Evolutionary conservation across 2,888 invertebrate species (phyloP).

Genomic region (Tribolium freemani): DNA sequence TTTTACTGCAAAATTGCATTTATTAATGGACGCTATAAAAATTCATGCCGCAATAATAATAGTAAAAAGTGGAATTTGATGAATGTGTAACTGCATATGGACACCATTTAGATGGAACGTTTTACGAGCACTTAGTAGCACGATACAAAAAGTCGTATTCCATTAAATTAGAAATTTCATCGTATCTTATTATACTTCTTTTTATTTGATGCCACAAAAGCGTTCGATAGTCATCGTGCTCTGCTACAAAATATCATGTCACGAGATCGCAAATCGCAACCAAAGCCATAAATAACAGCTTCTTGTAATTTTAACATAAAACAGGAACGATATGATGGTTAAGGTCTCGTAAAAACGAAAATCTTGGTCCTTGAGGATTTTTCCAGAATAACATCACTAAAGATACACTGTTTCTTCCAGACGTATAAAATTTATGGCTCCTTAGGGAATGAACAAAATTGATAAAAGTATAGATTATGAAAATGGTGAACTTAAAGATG

Average conservation of each 20-base stretch:
- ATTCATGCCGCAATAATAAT: background rate
- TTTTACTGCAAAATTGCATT: no score
- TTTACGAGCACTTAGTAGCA: background rate
- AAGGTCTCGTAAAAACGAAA: slow-evolving; percentile 13
- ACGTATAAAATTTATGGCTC: slow-evolving; percentile 22
- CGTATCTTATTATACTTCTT: background rate
- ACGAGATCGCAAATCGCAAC: slow-evolving; percentile 10
- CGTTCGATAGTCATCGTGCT: background rate
- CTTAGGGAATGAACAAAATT: slow-evolving; percentile 23
- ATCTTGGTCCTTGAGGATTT: background rate
- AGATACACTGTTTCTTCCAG: slow-evolving; percentile 6
- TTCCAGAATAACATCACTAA: background rate
- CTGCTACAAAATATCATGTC: background rate
- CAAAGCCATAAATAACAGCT: slow-evolving; percentile 1
- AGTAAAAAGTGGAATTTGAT: background rate
- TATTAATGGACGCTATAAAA: background rate
- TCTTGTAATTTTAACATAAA: background rate
- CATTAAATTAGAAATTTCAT: slow-evolving; percentile 5
- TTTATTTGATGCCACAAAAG: background rate
- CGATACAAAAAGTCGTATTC: background rate
- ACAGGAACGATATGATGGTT: slow-evolving; percentile 11
- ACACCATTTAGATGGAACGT: slow-evolving; percentile 2
- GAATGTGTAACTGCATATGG: background rate
- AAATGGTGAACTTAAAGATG: slow-evolving; percentile 10
- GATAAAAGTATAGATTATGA: slow-evolving; percentile 35